Percentiles rank a stretch among this genome's conserved stretches.
Conservation (phyloP, 2,888 invertebrate genomes). For the Eledona agricola region DNA sequence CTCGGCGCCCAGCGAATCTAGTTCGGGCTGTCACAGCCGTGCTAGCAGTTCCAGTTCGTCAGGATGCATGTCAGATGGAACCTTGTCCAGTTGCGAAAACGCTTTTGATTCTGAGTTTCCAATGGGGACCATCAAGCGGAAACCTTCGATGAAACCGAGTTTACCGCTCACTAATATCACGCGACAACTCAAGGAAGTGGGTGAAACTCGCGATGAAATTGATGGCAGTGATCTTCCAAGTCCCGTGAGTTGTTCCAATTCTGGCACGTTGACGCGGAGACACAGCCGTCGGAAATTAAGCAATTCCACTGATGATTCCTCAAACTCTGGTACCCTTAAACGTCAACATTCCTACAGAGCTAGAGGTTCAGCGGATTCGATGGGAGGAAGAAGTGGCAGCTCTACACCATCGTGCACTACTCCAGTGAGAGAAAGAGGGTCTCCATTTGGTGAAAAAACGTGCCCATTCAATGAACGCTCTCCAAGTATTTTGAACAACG, state of each 20-base stretch:
- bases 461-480: slow-evolving; percentile 52
- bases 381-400: slow-evolving; percentile 63
- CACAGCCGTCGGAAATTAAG: slow-evolving; percentile 65
- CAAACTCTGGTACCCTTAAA: slow-evolving; percentile 64
- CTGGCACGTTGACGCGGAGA: slow-evolving; percentile 64
- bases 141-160: slow-evolving; percentile 92
- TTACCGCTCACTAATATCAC: slow-evolving; percentile 91
- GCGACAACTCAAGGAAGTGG: slow-evolving; percentile 87
- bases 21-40: slow-evolving; percentile 72
- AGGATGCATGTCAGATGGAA: slow-evolving; percentile 84
- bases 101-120: slow-evolving; percentile 80
- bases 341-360: slow-evolving; percentile 68
- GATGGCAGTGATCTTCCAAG: slow-evolving; percentile 63
- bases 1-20: slow-evolving; percentile 59
- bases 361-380: slow-evolving; percentile 63
- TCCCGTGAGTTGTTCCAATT: slow-evolving; percentile 57
- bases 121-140: slow-evolving; percentile 89
- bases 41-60: slow-evolving; percentile 87
- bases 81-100: slow-evolving; percentile 75
- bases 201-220: slow-evolving; percentile 72
- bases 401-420: slow-evolving; percentile 65
- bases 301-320: slow-evolving; percentile 58
- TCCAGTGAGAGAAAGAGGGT: slow-evolving; percentile 64
- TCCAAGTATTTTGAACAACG: slow-evolving; percentile 53
- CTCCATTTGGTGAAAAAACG: slow-evolving; percentile 60